These are phyloP conservation scores for Drosophila trapezifrons DNA, from an alignment of 1,140 invertebrate genomes.

Conservation along the genomic window DNA sequence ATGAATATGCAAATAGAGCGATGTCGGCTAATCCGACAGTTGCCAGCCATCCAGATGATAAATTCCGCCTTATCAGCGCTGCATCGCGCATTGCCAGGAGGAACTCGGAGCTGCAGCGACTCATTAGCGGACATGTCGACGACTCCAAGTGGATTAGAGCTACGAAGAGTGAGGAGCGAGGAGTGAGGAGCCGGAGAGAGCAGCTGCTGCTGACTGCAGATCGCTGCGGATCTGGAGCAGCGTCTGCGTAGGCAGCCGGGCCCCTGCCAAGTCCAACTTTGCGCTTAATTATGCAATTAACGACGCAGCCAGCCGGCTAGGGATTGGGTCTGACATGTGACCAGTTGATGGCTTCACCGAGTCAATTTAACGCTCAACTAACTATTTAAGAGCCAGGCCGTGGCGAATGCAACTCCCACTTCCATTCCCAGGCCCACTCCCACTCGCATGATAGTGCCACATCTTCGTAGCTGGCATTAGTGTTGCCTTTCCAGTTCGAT, in stretches of 20 bases:
- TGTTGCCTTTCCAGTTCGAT: constrained; percentile 49
- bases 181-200: constrained; percentile 5
- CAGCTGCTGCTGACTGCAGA: constrained; percentile 2
- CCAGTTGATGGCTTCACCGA: constrained; percentile 58
- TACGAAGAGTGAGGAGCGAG: not conserved
- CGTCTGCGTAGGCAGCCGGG: constrained; percentile 50
- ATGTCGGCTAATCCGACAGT: constrained; percentile 57
- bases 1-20: constrained; percentile 73
- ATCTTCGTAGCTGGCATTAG: constrained; percentile 13
- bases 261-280: constrained; percentile 35
- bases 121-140: constrained; percentile 65
- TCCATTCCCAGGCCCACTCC: constrained; percentile 22
- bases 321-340: constrained; percentile 53
- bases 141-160: constrained; percentile 43
- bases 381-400: constrained; percentile 59
- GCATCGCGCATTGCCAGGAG: constrained; percentile 11
- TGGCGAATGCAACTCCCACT: constrained; percentile 31
- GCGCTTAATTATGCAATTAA: constrained; percentile 79
- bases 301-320: constrained; percentile 49
- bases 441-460: constrained; percentile 18
- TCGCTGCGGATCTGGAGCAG: constrained; percentile 53
- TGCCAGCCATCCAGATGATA: constrained; percentile 54
- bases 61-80: constrained; percentile 60
- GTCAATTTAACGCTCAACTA: constrained; percentile 78
- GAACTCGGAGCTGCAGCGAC: constrained; percentile 13